These are phyloP conservation scores for Misgurnus mizolepis DNA, from an alignment of 2,113 vertebrate genomes.

Conservation along the genomic window DNA sequence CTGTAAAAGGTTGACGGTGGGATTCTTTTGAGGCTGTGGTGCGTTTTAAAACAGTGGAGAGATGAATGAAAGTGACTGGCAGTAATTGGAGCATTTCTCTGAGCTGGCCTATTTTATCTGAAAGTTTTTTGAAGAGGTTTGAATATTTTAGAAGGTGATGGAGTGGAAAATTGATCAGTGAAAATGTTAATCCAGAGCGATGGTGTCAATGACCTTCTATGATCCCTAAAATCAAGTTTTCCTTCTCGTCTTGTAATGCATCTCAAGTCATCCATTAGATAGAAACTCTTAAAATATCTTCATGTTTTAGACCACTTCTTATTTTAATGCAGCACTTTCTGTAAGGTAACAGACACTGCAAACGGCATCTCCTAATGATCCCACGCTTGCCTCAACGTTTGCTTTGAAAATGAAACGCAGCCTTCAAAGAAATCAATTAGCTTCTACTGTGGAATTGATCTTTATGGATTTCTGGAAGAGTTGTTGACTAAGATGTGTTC, in stretches of 20 bases:
- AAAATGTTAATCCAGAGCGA: background rate
- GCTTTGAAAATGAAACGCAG: constrained; percentile 24
- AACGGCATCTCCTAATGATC: constrained; percentile 2
- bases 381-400: background rate
- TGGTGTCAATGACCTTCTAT: constrained; percentile 10
- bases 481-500: constrained; percentile 28
- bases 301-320: background rate
- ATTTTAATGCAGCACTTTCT: constrained; percentile 15
- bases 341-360: background rate
- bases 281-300: background rate
- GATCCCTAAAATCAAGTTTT: constrained; percentile 2
- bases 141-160: constrained; percentile 32
- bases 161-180: background rate
- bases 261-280: no score
- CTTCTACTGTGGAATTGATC: constrained; percentile 16
- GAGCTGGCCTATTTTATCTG: constrained; percentile 38
- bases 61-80: constrained; percentile 63
- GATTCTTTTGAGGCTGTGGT: constrained; percentile 65
- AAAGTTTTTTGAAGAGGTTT: constrained; percentile 28
- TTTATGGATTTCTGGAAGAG: constrained; percentile 19
- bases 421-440: constrained; percentile 30
- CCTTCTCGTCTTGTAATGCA: background rate
- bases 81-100: constrained; percentile 58
- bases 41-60: constrained; percentile 63
- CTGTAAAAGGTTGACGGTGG: constrained; percentile 65